Evolutionary conservation across 2,113 vertebrate species (phyloP), one percentile per base, ranked within the genome.

Genomic region (Pitta sordida): DNA sequence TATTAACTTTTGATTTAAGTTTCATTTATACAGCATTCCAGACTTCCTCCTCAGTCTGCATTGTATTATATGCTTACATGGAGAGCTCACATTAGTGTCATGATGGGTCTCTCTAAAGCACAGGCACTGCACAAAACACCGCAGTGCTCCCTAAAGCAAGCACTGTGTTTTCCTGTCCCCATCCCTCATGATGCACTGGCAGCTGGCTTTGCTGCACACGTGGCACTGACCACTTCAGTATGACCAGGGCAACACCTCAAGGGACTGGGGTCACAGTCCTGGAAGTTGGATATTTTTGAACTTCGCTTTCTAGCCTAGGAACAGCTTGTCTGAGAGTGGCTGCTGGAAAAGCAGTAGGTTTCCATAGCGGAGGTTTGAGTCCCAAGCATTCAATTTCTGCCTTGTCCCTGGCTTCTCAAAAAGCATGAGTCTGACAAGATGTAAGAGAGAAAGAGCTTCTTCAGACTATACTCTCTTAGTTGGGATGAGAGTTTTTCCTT

Each of bases 201-300:
- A 75, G 32, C 43, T 69, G 64, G 13, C 36, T 62, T 20, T 55
- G 67, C 6, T 1, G 34, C 63, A 58, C 3, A 0, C 4, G 1
- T 22, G 8, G 30, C 48, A 86, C 18, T 19, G 23, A 89, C 56
- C 0, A 0, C 43, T 68, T 48, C 82, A 53, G 30, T 1, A 1
- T 0, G 0, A 60, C 29, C 52, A 48, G 32, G 18, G 32, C 27
- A 49, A 69, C 36, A 20, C 4, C 56, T 49, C 46, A n/a, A 2
- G 15, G 62, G 56, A n/a, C 36, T 52, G 18, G 18, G 39, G 13
- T 77, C 41, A 53, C 0, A 0, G 17, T 36, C 19, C 41, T 65
- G 36, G 26, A 39, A 19, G 24, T 3, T 70, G 58, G 62, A 52
- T 15, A 41, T 15, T 39, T 36, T 22, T n/a, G 10, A 77, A 29